Evolutionary conservation across 2,888 invertebrate species (phyloP).

Genomic region (Amphipoea oculea): DNA sequence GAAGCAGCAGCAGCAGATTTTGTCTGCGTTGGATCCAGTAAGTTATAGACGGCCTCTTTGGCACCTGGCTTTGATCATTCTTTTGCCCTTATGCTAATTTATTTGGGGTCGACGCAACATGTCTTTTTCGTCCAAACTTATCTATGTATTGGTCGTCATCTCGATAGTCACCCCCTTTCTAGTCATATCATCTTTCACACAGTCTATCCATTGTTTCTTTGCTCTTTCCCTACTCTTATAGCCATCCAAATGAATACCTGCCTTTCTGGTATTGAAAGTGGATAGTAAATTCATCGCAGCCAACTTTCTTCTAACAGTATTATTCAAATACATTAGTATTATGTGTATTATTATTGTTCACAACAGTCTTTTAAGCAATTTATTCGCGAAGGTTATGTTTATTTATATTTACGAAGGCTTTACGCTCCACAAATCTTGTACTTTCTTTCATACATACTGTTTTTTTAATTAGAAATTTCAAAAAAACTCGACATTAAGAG

Average conservation of each 20-base stretch:
- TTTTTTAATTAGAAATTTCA: not conserved
- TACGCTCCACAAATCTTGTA: not conserved
- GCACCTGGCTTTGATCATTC: not conserved
- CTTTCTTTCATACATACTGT: not conserved
- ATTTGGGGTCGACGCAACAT: not conserved
- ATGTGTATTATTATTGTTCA: not conserved
- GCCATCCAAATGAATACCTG: not conserved
- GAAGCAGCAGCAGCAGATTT: conserved; percentile 91
- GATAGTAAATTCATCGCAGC: not conserved
- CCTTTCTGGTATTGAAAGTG: not conserved
- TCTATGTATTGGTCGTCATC: not conserved
- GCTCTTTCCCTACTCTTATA: not conserved
- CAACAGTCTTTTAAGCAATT: not conserved
- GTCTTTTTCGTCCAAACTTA: not conserved
- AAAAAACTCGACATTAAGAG: too few species aligned
- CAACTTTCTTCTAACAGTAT: not conserved
- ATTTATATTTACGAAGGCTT: not conserved
- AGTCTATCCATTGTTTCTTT: not conserved
- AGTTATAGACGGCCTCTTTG: conserved; percentile 38
- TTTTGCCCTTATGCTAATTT: not conserved
- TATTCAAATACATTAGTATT: not conserved
- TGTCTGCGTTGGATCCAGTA: conserved; percentile 87
- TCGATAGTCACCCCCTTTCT: not conserved
- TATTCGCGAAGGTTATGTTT: not conserved
- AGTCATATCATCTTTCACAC: not conserved